phyloP scores from a whole-genome alignment of 1,140 invertebrate genomes.

The Sycobia sp. region DNA sequence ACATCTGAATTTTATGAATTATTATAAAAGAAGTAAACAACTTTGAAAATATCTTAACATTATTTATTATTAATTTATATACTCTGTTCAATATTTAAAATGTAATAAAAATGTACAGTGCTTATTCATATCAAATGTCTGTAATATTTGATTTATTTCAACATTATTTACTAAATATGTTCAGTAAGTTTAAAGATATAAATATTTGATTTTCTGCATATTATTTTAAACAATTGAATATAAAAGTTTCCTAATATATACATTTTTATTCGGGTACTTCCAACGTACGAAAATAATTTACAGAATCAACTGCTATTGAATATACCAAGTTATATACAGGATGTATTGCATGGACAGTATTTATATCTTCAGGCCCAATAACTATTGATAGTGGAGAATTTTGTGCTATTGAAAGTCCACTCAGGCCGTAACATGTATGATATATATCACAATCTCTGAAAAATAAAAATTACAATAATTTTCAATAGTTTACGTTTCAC shows the following conservation, averaged over 20 bases:
- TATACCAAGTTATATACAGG: slow-evolving; percentile 54
- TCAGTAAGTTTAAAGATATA: slow-evolving; percentile 9
- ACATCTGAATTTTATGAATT: too few species aligned
- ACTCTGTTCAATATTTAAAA: slow-evolving; percentile 12
- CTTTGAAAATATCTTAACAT: slow-evolving; percentile 16
- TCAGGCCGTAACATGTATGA: slow-evolving; percentile 95
- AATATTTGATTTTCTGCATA: too few species aligned
- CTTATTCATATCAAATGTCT: slow-evolving; percentile 16
- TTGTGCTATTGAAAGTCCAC: slow-evolving; percentile 93
- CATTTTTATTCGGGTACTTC: slow-evolving; percentile 47
- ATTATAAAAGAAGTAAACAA: background rate
- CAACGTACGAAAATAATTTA: slow-evolving; percentile 50
- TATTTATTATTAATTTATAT: slow-evolving; percentile 19
- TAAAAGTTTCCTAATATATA: slow-evolving; percentile 4
- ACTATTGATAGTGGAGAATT: slow-evolving; percentile 68
- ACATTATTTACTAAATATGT: slow-evolving; percentile 3
- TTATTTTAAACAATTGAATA: background rate
- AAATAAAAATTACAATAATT: slow-evolving; percentile 44
- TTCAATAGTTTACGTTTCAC: too few species aligned
- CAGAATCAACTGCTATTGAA: slow-evolving; percentile 47
- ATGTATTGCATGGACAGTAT: slow-evolving; percentile 52
- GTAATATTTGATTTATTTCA: slow-evolving; percentile 2
- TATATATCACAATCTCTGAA: slow-evolving; percentile 86
- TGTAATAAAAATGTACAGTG: slow-evolving; percentile 28
- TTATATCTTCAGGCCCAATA: slow-evolving; percentile 42